A percentile compares a stretch with the other conserved stretches of the same genome.
These are phyloP conservation scores for Ashinkailepas kermadecensis DNA, from an alignment of 2,888 invertebrate genomes.

Conservation along the genomic window DNA sequence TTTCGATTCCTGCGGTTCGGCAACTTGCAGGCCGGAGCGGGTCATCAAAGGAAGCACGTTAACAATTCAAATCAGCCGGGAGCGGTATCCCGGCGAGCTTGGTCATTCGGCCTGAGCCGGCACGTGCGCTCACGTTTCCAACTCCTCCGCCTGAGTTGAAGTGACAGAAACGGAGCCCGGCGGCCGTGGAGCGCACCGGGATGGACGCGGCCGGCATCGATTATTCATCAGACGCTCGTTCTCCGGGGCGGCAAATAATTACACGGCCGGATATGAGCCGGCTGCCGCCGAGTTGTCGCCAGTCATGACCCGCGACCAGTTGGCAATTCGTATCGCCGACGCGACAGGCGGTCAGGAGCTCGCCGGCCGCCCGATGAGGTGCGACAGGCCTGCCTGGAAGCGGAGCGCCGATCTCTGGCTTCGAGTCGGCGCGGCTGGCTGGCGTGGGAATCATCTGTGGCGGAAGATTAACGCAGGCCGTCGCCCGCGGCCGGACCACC, in stretches of 20 bases:
- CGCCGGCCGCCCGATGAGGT: neutral
- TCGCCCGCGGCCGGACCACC: no score
- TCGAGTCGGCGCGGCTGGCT: no score
- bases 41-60: neutral
- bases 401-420: no score
- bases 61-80: constrained; percentile 3
- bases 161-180: neutral
- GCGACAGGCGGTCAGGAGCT: neutral
- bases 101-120: no score
- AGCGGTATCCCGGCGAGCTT: neutral
- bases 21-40: neutral
- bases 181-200: no score
- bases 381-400: neutral
- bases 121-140: neutral
- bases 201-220: neutral
- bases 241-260: neutral
- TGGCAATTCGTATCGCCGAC: neutral
- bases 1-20: neutral
- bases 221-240: neutral
- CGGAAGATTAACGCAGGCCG: no score
- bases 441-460: no score
- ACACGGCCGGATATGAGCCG: neutral
- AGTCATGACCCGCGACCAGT: neutral
- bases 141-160: neutral
- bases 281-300: neutral